Base-by-base conservation (phyloP, 2,797 vertebrate genomes). In the Thunnus albacares region DNA sequence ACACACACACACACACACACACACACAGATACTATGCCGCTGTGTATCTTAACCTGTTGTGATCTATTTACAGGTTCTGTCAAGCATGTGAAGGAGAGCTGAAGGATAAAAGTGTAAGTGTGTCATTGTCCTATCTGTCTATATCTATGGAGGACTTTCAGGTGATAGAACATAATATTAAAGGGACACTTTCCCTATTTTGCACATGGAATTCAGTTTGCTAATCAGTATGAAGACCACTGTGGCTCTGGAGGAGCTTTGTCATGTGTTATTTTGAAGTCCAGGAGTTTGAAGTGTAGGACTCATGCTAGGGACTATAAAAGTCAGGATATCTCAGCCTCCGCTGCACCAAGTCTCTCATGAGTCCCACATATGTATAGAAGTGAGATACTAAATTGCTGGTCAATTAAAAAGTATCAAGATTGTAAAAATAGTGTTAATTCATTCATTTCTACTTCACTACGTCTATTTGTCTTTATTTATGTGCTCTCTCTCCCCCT, bases 51-150 rank as follows among this genome's bases (percentile, higher is more conserved):
- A 80, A 77, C 18, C 22, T 66, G 45, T 17, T 73, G 0, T 74
- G 4, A 4, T 90, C 74, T 83, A 63, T 3, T 87, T 89, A 35
- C 84, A 99, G 98, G 89, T 97, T 91, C 93, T 99, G 98, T 92
- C 95, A 96, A 49, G 97, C 95, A 35, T 99, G 98, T 94, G 96
- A 98, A 89, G 97, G 94, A 63, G 93, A 96, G 86, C 92, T 99
- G 58, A 97, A 96, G 89, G 98, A 99, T 82, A 97, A 96, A 91
- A 96, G 91, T 79, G 98, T 99, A 93, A 96, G 97, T 74, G 15
- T 14, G 4, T 47, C 17, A 45, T 2, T 45, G 43, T 45, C 35
- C 35, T 38, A 8, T 38, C 35, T 38, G 2, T 38, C 35, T 38
- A 38, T 43, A 43, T 63, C 11, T 24, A 30, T 49, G 33, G 38